Conservation (phyloP, 2,888 invertebrate species). For the Rhimphoctona megacephalus region DNA sequence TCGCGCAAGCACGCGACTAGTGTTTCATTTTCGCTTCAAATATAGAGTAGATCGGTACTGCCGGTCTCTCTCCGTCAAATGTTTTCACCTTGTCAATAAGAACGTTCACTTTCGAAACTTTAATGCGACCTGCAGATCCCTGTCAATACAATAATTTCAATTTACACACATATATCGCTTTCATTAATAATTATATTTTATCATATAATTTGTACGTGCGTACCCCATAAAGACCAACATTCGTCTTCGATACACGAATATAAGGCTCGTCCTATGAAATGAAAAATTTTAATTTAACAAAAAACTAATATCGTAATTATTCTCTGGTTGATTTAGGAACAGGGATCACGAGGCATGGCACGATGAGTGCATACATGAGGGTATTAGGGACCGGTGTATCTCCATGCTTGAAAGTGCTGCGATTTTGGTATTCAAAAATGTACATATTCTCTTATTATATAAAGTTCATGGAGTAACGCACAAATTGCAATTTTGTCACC, state of each 20-base stretch:
- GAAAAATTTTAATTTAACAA: background rate
- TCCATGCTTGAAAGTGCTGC: too few relatives aligned
- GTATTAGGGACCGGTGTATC: too few relatives aligned
- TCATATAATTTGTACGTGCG: background rate
- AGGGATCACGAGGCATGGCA: too few relatives aligned
- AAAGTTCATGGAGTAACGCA: too few relatives aligned
- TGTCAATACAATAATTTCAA: background rate
- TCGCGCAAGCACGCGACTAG: too few relatives aligned
- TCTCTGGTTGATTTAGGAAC: too few relatives aligned
- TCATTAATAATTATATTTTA: background rate
- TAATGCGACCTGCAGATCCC: background rate
- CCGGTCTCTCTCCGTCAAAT: background rate
- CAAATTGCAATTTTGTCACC: too few relatives aligned
- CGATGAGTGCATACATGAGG: too few relatives aligned
- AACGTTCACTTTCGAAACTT: background rate
- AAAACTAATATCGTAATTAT: background rate
- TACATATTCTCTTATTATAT: too few relatives aligned
- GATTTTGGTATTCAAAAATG: too few relatives aligned
- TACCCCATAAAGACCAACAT: background rate
- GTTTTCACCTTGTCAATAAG: background rate
- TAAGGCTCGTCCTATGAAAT: background rate
- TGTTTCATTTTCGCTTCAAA: too few relatives aligned
- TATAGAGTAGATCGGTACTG: too few relatives aligned
- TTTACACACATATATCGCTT: background rate
- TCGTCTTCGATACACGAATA: background rate